Evolutionary conservation across 2,113 vertebrate species (phyloP).

Genomic region (Rhineura floridana): DNA sequence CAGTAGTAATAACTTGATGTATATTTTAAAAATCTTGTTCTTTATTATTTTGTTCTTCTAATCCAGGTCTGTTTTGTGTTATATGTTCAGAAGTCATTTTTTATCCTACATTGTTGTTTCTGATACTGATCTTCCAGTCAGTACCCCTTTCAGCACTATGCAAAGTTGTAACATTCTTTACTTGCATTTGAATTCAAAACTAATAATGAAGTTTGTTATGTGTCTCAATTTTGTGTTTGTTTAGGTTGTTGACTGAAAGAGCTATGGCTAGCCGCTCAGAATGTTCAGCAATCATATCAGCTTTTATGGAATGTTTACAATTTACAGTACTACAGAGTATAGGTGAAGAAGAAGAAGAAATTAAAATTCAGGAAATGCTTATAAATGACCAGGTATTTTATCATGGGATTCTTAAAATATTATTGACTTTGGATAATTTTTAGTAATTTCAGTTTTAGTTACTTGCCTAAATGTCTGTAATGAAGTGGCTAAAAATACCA

Average conservation of each 20-base stretch:
- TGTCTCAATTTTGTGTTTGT: slow-evolving; percentile 1
- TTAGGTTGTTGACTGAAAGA: slow-evolving; percentile 86
- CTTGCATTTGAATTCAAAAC: neutral
- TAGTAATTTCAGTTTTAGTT: neutral
- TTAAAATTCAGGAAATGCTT: slow-evolving; percentile 84
- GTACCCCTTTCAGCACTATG: neutral
- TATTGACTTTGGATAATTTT: neutral
- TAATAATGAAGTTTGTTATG: neutral
- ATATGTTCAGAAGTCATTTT: neutral
- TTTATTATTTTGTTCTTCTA: neutral
- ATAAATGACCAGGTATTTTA: slow-evolving; percentile 85
- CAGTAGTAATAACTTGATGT: neutral
- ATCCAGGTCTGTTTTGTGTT: neutral
- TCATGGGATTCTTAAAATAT: neutral
- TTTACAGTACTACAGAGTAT: slow-evolving; percentile 83
- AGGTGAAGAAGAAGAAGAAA: slow-evolving; percentile 72
- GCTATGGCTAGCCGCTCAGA: slow-evolving; percentile 84
- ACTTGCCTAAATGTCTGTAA: neutral
- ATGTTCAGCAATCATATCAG: slow-evolving; percentile 82
- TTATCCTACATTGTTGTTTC: neutral
- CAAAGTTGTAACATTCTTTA: neutral
- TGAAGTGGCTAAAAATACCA: neutral
- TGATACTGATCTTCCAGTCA: neutral
- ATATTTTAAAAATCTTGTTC: neutral
- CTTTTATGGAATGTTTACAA: slow-evolving; percentile 89